These are phyloP conservation scores for Stenolophus ochropezus DNA, from an alignment of 2,888 invertebrate genomes.

Conservation along the genomic window DNA sequence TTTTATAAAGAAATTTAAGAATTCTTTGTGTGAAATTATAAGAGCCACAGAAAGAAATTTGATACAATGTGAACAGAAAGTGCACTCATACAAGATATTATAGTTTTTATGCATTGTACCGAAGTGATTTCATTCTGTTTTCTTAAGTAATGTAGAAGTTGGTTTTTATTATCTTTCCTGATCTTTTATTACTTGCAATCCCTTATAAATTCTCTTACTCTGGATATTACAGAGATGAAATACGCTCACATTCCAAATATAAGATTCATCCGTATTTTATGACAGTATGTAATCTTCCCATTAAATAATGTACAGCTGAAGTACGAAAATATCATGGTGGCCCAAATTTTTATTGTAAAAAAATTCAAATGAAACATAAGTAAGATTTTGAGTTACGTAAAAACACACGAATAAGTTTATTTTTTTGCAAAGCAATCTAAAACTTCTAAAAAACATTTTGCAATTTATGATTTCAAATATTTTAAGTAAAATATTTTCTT, in stretches of 20 bases:
- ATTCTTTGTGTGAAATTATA: too few species aligned
- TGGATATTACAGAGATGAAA: background rate
- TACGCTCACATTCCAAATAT: background rate
- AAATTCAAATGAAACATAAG: too few species aligned
- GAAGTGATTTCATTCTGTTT: background rate
- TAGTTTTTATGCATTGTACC: background rate
- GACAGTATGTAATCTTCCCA: background rate
- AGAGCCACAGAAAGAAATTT: too few species aligned
- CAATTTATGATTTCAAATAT: too few species aligned
- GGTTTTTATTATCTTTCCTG: background rate
- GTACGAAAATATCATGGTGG: background rate
- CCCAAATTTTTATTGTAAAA: background rate
- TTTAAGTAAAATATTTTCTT: too few species aligned
- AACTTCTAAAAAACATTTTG: too few species aligned
- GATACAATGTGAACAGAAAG: background rate
- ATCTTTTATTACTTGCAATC: slow-evolving; percentile 7
- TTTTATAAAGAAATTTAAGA: too few species aligned
- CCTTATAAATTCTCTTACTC: background rate
- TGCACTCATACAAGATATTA: background rate
- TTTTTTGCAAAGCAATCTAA: too few species aligned
- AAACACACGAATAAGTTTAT: too few species aligned
- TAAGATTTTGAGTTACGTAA: too few species aligned
- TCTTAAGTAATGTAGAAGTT: background rate
- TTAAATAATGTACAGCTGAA: background rate
- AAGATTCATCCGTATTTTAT: background rate